Evolutionary conservation across 2,888 invertebrate species (phyloP).

Genomic region (Dasypolia templi): DNA sequence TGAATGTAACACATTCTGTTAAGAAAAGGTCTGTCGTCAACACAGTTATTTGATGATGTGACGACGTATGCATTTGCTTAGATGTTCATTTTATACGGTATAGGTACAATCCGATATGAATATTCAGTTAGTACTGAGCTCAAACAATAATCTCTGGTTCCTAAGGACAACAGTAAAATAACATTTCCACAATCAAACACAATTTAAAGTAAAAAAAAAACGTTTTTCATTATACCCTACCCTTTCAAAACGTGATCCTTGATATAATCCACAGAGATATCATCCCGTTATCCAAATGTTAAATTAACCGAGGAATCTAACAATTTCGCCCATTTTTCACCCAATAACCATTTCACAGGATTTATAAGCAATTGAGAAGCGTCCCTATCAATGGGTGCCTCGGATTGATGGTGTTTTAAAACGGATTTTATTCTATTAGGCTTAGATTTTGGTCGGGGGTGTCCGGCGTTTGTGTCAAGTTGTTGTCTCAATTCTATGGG

Average conservation of each 20-base stretch:
- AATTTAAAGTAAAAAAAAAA: conserved; percentile 10
- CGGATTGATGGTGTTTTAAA: conserved; percentile 73
- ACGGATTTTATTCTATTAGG: conserved; percentile 75
- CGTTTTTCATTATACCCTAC: conserved; percentile 32
- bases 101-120: neutral
- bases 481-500: conserved; percentile 10
- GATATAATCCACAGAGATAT: conserved; percentile 52
- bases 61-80: neutral
- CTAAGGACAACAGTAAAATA: neutral
- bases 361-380: conserved; percentile 76
- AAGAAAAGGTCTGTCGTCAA: too few relatives aligned
- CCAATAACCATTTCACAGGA: conserved; percentile 75
- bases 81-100: too few relatives aligned
- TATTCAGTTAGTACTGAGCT: neutral
- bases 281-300: conserved; percentile 63
- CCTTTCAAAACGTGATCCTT: conserved; percentile 24
- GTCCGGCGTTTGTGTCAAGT: conserved; percentile 24
- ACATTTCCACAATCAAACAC: neutral
- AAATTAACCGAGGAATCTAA: conserved; percentile 71
- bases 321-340: conserved; percentile 74
- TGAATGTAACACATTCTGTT: neutral
- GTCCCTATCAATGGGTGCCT: conserved; percentile 70
- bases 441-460: conserved; percentile 49
- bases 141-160: neutral
- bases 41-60: neutral